These are phyloP conservation scores for Ichneumoninae sp. DNA, from an alignment of 2,888 invertebrate genomes.

Conservation along the genomic window DNA sequence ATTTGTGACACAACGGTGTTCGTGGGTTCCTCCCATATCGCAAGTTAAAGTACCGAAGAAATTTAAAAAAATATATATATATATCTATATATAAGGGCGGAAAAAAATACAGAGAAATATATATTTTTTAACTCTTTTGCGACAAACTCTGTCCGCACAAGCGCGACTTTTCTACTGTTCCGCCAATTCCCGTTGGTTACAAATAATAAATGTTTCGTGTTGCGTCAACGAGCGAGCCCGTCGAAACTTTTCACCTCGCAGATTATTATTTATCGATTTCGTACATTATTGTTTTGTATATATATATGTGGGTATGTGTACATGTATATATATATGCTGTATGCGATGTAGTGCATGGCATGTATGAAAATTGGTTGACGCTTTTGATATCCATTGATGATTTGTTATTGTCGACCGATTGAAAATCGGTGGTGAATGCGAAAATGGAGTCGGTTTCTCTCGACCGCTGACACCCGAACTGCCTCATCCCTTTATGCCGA, in stretches of 20 bases:
- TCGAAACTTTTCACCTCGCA: constrained; percentile 13
- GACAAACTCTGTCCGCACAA: background rate
- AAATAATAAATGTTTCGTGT: constrained; percentile 39
- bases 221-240: constrained; percentile 1
- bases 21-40: constrained; percentile 9
- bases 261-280: constrained; percentile 38
- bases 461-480: background rate
- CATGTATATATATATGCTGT: background rate
- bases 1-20: constrained; percentile 11
- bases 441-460: constrained; percentile 40
- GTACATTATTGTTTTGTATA: constrained; percentile 9
- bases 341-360: background rate
- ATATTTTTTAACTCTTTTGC: constrained; percentile 16
- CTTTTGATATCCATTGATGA: constrained; percentile 26
- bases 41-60: background rate
- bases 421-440: constrained; percentile 52
- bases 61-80: background rate
- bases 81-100: background rate
- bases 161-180: background rate
- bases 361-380: background rate
- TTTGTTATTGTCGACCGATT: constrained; percentile 51
- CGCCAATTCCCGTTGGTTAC: constrained; percentile 21
- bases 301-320: background rate
- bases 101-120: constrained; percentile 12
- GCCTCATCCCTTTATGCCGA: constrained; percentile 4